Conservation (phyloP, 2,888 invertebrate genomes). For the Megaustenia siamemsis region DNA sequence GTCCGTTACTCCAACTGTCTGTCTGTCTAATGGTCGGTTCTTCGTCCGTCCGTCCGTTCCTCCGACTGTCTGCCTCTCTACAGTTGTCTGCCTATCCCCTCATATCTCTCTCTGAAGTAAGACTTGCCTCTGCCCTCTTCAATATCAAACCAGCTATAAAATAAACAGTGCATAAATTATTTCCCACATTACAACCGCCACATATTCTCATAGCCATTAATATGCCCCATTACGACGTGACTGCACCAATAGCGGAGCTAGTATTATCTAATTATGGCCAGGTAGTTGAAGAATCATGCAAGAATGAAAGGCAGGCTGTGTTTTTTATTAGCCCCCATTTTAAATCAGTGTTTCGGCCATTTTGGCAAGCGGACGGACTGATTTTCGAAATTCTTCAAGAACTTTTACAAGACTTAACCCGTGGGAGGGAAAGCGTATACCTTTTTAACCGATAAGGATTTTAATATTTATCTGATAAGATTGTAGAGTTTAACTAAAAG, state of each 20-base stretch:
- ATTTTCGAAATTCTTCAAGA: not conserved
- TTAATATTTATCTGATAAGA: too few species aligned
- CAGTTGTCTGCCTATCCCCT: too few species aligned
- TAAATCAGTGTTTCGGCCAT: conserved; percentile 1
- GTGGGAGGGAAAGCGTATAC: not conserved
- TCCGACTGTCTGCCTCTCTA: too few species aligned
- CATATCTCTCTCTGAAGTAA: too few species aligned
- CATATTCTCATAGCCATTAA: conserved; percentile 26
- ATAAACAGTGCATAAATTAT: conserved; percentile 24
- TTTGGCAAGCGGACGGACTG: not conserved
- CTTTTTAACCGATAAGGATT: too few species aligned
- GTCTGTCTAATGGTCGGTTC: too few species aligned
- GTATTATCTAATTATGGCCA: not conserved
- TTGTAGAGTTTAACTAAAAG: too few species aligned
- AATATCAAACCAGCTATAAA: conserved; percentile 18
- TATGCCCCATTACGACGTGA: conserved; percentile 16
- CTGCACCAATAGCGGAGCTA: not conserved
- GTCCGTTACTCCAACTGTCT: too few species aligned
- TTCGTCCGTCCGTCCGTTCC: too few species aligned
- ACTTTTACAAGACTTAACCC: not conserved
- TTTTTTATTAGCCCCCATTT: conserved; percentile 17
- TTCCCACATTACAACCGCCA: not conserved
- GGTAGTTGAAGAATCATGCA: not conserved
- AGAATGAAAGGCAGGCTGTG: not conserved
- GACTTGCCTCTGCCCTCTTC: too few species aligned